Evolutionary conservation across 2,113 vertebrate genomes (phyloP).

Genomic region (Chloropsis cyanopogon): DNA sequence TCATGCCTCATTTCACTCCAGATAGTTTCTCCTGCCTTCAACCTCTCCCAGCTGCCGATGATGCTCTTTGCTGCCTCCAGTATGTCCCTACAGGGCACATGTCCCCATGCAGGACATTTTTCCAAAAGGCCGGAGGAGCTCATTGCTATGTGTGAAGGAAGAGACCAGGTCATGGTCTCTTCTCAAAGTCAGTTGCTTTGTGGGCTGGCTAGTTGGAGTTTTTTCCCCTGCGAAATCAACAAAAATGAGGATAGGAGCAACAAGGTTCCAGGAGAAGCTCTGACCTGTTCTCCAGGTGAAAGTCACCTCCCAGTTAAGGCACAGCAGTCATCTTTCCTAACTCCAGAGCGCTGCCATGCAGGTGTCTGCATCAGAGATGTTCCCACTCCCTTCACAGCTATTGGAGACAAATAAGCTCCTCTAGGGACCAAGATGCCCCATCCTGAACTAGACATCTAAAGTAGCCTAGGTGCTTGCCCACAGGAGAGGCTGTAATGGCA

Average conservation of each 20-base stretch:
- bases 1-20: background rate
- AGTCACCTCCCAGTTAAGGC: background rate
- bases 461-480: background rate
- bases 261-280: background rate
- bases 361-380: background rate
- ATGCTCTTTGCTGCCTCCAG: background rate
- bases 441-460: background rate
- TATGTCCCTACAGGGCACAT: fast-evolving
- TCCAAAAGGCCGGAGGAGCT: background rate
- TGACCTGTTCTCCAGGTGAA: background rate
- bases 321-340: background rate
- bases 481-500: background rate
- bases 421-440: background rate
- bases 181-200: background rate
- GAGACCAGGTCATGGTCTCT: fast-evolving
- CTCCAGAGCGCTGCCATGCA: background rate
- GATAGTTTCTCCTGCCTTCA: background rate
- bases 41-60: background rate
- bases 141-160: background rate
- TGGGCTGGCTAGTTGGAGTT: background rate
- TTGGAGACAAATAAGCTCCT: background rate
- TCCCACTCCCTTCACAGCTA: background rate
- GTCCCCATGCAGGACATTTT: background rate
- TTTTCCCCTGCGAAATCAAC: background rate
- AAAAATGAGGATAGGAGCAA: background rate